Evolutionary conservation across 2,888 invertebrate species (phyloP).

Genomic region (Leptothorax acervorum): DNA sequence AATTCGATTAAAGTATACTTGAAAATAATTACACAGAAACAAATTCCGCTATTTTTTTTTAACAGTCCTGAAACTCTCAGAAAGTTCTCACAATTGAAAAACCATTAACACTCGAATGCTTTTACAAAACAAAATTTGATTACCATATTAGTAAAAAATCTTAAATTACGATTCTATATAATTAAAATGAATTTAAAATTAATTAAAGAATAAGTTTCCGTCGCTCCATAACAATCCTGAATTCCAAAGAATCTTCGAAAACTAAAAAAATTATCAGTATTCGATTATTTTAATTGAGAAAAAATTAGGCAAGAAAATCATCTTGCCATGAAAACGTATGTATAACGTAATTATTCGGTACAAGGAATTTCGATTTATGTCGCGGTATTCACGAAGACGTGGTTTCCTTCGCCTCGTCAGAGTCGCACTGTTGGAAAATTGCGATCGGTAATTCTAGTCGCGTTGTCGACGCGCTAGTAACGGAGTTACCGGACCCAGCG

Average conservation of each 20-base stretch:
- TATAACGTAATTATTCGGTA: constrained; percentile 25
- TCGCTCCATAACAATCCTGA: neutral
- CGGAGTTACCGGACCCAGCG: constrained; percentile 54
- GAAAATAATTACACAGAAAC: neutral
- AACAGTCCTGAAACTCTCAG: neutral
- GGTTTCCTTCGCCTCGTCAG: constrained; percentile 43
- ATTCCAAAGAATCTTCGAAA: neutral
- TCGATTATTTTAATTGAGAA: neutral
- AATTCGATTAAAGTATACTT: neutral
- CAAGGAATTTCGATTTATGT: constrained; percentile 40
- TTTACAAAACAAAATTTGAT: neutral
- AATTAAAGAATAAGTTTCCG: neutral
- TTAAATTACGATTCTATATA: neutral
- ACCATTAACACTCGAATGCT: neutral
- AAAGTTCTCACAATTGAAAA: neutral
- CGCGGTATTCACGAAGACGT: constrained; percentile 16
- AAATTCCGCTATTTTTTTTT: neutral
- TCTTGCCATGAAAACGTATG: neutral
- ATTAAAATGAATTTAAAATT: neutral
- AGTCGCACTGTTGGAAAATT: constrained; percentile 44
- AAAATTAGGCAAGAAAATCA: neutral
- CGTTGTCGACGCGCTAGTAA: constrained; percentile 56
- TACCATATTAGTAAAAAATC: neutral
- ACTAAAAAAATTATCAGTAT: neutral
- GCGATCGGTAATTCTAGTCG: constrained; percentile 56